Evolutionary conservation across 2,888 invertebrate genomes (phyloP).

Genomic region (Drosophila meridiana): DNA sequence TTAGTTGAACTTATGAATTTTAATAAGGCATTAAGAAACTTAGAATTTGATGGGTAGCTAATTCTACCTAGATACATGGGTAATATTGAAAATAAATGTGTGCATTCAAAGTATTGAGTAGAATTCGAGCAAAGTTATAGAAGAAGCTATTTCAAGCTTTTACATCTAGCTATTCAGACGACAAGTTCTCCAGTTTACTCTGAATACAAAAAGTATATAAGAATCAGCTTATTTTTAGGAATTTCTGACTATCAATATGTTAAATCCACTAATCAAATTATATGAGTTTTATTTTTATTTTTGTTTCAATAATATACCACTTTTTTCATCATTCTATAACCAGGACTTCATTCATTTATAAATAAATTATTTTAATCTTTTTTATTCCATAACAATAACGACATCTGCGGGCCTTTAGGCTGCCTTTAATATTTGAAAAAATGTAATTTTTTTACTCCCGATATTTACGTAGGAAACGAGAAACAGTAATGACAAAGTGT

Average conservation of each 20-base stretch:
- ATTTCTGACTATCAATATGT: neutral
- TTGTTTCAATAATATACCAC: neutral
- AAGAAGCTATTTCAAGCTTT: neutral
- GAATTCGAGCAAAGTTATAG: neutral
- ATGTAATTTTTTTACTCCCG: neutral
- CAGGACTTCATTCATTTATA: neutral
- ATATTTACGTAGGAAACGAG: neutral
- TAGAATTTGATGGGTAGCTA: neutral
- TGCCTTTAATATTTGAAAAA: neutral
- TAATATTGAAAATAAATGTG: neutral
- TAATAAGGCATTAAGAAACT: neutral
- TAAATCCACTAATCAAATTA: no score
- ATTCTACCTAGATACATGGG: neutral
- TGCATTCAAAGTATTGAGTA: neutral
- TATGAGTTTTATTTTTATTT: neutral
- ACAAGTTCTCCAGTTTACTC: neutral
- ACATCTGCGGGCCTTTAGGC: neutral
- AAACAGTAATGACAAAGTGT: slow-evolving; percentile 14
- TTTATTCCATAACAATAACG: neutral
- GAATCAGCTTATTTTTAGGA: neutral
- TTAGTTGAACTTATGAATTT: neutral
- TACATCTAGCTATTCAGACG: neutral
- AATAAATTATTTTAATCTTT: neutral
- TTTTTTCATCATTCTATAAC: neutral
- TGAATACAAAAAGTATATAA: no score